phyloP scores from a whole-genome alignment of 2,113 vertebrate genomes.

The Lota lota region DNA sequence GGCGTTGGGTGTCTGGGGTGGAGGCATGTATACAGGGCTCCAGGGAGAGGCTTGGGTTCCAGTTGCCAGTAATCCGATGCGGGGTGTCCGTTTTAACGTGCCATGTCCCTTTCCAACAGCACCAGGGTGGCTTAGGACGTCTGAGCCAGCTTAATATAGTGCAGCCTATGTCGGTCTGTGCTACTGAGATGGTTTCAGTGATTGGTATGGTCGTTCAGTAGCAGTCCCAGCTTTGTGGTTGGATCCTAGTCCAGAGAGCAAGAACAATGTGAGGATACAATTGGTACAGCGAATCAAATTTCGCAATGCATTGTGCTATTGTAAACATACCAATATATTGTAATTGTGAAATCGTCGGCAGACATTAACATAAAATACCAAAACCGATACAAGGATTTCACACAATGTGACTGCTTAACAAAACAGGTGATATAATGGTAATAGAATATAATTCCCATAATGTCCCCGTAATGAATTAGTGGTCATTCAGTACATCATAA shows the following conservation, averaged over 20 bases:
- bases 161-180: constrained; percentile 66
- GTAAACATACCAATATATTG: too few species aligned
- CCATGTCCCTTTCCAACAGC: constrained; percentile 64
- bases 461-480: constrained; percentile 19
- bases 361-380: too few species aligned
- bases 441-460: neutral
- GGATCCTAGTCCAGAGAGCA: constrained; percentile 8
- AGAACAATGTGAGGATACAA: neutral
- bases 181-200: constrained; percentile 41
- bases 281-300: neutral
- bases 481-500: too few species aligned
- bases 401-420: constrained; percentile 14
- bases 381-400: constrained; percentile 15
- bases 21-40: constrained; percentile 44
- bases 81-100: constrained; percentile 71
- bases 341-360: too few species aligned
- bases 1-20: constrained; percentile 51
- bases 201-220: constrained; percentile 6
- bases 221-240: constrained; percentile 17
- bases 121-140: constrained; percentile 44
- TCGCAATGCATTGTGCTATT: too few species aligned
- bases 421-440: constrained; percentile 6
- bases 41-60: constrained; percentile 56
- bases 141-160: constrained; percentile 68
- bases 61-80: constrained; percentile 66